Evolutionary conservation across 2,888 invertebrate species (phyloP).

Genomic region (Thymelicus acteon): DNA sequence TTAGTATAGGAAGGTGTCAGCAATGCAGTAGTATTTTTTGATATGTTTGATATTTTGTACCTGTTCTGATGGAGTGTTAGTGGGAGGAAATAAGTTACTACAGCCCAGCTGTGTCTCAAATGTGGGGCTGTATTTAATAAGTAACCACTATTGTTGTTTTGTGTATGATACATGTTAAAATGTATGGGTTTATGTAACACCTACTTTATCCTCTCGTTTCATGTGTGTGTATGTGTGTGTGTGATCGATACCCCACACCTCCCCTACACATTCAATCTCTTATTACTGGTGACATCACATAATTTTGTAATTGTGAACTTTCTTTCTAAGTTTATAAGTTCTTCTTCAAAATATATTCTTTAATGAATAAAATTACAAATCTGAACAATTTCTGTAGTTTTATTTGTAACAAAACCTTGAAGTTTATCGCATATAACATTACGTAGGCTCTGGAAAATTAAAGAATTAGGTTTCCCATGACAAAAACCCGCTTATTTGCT

Average conservation of each 20-base stretch:
- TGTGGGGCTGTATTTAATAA: slow-evolving; percentile 6
- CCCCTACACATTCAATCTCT: neutral
- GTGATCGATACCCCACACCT: neutral
- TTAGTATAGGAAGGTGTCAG: slow-evolving; percentile 56
- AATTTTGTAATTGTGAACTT: slow-evolving; percentile 9
- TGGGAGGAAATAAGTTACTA: neutral
- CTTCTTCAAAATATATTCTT: slow-evolving; percentile 22
- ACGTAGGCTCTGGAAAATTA: too few species aligned
- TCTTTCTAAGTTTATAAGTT: neutral
- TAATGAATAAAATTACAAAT: slow-evolving; percentile 33
- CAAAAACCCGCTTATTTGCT: too few species aligned
- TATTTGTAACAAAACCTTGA: neutral
- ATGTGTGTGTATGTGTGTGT: neutral
- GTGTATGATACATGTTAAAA: neutral
- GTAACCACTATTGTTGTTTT: neutral
- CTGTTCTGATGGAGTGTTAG: slow-evolving; percentile 54
- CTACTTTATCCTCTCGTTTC: neutral
- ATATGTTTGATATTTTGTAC: slow-evolving; percentile 64
- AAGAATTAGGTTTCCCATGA: too few species aligned
- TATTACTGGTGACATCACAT: neutral
- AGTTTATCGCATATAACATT: too few species aligned
- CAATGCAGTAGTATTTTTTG: slow-evolving; percentile 45
- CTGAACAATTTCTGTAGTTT: slow-evolving; percentile 1
- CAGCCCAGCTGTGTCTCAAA: slow-evolving; percentile 21
- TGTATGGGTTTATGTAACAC: too few species aligned